Percentiles rank a stretch among this genome's conserved stretches.
Evolutionary conservation across 2,888 invertebrate genomes (phyloP).

Genomic region (Lasius fuliginosus): DNA sequence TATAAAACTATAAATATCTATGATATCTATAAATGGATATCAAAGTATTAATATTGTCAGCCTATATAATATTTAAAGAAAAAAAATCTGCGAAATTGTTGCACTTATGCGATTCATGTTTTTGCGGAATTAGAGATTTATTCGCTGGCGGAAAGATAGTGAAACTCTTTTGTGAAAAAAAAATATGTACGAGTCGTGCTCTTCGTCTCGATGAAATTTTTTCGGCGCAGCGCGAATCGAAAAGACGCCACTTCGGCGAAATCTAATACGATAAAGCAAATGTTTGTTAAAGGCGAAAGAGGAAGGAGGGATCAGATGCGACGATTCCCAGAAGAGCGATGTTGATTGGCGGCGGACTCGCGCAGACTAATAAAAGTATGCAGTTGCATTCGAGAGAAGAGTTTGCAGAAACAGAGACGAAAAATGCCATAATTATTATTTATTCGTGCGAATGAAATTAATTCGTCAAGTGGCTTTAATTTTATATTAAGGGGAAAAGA

Average conservation of each 20-base stretch:
- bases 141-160: neutral
- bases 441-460: slow-evolving; percentile 1
- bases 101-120: neutral
- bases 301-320: slow-evolving; percentile 56
- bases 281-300: slow-evolving; percentile 63
- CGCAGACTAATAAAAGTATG: slow-evolving; percentile 23
- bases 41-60: neutral
- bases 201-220: slow-evolving; percentile 21
- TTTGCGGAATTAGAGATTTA: neutral
- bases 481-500: neutral
- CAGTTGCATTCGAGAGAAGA: neutral
- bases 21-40: neutral
- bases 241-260: slow-evolving; percentile 64
- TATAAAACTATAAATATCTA: neutral
- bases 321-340: slow-evolving; percentile 58
- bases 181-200: slow-evolving; percentile 1
- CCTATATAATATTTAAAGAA: neutral
- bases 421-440: neutral
- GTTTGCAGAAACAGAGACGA: neutral
- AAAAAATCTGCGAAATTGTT: neutral
- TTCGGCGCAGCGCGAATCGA: slow-evolving; percentile 29
- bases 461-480: neutral
- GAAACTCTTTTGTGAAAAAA: neutral
- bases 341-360: slow-evolving; percentile 28
- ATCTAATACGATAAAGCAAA: slow-evolving; percentile 65